phyloP scores from a whole-genome alignment of 2,888 invertebrate species.

The Automeris io region DNA sequence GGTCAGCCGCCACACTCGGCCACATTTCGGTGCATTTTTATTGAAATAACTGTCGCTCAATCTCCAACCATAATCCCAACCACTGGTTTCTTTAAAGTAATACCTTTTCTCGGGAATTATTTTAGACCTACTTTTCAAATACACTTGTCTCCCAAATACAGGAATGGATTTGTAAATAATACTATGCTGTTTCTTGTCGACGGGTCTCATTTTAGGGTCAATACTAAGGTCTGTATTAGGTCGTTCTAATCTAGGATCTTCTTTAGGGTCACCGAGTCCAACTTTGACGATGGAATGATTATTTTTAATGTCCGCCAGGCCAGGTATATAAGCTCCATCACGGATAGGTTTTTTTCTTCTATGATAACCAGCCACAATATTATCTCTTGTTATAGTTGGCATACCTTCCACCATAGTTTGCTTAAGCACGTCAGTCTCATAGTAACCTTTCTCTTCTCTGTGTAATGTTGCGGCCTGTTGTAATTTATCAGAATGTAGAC shows the following conservation, averaged over 20 bases:
- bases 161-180: slow-evolving; percentile 39
- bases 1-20: slow-evolving; percentile 30
- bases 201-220: slow-evolving; percentile 38
- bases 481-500: slow-evolving; percentile 19
- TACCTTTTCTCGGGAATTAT: slow-evolving; percentile 36
- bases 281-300: slow-evolving; percentile 35
- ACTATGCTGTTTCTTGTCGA: slow-evolving; percentile 24
- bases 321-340: slow-evolving; percentile 25
- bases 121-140: slow-evolving; percentile 29
- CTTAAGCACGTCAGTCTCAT: slow-evolving; percentile 27
- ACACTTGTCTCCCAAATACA: slow-evolving; percentile 30
- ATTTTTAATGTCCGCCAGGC: slow-evolving; percentile 24
- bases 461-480: slow-evolving; percentile 30
- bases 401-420: slow-evolving; percentile 27
- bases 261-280: slow-evolving; percentile 34
- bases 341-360: slow-evolving; percentile 23
- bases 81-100: slow-evolving; percentile 31
- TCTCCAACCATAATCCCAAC: slow-evolving; percentile 40
- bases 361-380: slow-evolving; percentile 22
- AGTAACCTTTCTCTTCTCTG: slow-evolving; percentile 30
- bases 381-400: slow-evolving; percentile 28
- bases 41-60: slow-evolving; percentile 31
- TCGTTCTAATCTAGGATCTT: slow-evolving; percentile 33
- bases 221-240: slow-evolving; percentile 27
- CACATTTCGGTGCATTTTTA: slow-evolving; percentile 18